These are phyloP conservation scores for Pyrocoelia pectoralis DNA, from an alignment of 2,888 invertebrate genomes.

Conservation along the genomic window DNA sequence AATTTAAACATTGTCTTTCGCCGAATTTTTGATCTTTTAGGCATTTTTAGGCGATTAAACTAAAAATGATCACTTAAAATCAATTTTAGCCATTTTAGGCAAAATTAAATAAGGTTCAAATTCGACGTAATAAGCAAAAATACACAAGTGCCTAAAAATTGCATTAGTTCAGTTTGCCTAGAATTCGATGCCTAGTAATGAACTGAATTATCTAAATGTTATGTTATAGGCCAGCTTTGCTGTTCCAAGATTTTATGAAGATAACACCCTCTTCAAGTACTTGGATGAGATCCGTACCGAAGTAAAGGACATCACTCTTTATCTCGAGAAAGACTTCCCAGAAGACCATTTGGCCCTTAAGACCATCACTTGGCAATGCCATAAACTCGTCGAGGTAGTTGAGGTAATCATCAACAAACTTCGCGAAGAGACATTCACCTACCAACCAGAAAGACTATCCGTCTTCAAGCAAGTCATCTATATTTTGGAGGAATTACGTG, in stretches of 20 bases:
- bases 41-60: too few relatives aligned
- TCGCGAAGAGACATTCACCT: neutral
- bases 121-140: too few relatives aligned
- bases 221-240: slow-evolving; percentile 15
- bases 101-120: too few relatives aligned
- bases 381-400: slow-evolving; percentile 5
- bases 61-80: too few relatives aligned
- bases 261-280: neutral
- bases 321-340: slow-evolving; percentile 9
- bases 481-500: neutral
- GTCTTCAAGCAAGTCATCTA: neutral
- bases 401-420: slow-evolving; percentile 17
- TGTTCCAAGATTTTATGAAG: neutral
- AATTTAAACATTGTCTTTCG: too few relatives aligned
- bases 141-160: too few relatives aligned
- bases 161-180: too few relatives aligned
- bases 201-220: too few relatives aligned
- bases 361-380: slow-evolving; percentile 17
- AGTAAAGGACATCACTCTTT: neutral
- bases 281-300: slow-evolving; percentile 7
- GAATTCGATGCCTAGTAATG: too few relatives aligned
- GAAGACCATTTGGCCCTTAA: neutral
- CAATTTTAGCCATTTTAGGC: too few relatives aligned
- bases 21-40: too few relatives aligned
- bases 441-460: neutral